These are phyloP conservation scores for Pagrus major DNA, from an alignment of 2,113 vertebrate species.

Conservation along the genomic window DNA sequence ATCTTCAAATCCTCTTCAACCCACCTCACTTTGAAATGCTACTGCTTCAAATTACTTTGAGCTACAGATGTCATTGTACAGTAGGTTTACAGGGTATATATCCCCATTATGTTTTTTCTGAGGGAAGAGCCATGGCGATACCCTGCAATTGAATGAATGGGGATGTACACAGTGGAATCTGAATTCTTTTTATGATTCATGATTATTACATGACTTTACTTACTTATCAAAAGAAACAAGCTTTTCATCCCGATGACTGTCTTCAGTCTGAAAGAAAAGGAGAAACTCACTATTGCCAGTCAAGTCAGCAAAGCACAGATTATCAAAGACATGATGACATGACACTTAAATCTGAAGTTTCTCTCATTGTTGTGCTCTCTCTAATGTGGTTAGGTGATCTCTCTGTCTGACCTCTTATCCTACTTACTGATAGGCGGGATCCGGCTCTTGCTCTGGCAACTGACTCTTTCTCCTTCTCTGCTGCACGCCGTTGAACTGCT, in stretches of 20 bases:
- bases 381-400: neutral
- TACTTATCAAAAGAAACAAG: constrained; percentile 97
- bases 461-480: constrained; percentile 93
- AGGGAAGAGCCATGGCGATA: too few species aligned
- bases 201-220: constrained; percentile 27
- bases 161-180: too few species aligned
- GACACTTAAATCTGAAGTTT: neutral
- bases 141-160: too few species aligned
- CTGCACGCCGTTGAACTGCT: constrained; percentile 90
- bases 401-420: neutral
- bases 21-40: too few species aligned
- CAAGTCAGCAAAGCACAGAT: neutral
- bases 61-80: too few species aligned
- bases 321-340: neutral
- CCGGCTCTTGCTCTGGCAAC: constrained; percentile 92
- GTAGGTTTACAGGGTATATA: too few species aligned
- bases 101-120: too few species aligned
- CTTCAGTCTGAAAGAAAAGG: constrained; percentile 86
- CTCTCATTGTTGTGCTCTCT: neutral
- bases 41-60: too few species aligned
- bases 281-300: constrained; percentile 34
- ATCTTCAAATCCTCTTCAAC: too few species aligned
- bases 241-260: constrained; percentile 90
- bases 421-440: constrained; percentile 90
- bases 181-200: neutral